phyloP scores from a whole-genome alignment of 2,797 vertebrate genomes.

The Coendou prehensilis region DNA sequence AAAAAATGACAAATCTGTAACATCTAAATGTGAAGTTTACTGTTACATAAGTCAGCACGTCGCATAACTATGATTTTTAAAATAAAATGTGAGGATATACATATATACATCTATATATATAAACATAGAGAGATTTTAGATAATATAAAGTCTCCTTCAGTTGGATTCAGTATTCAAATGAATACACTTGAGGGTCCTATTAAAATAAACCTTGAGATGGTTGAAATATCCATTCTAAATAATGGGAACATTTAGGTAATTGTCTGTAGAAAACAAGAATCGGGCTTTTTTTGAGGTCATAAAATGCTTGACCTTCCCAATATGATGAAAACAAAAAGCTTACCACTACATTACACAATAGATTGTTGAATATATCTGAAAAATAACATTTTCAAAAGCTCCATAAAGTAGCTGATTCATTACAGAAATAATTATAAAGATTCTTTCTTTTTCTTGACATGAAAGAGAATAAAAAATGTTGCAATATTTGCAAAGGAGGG shows the following conservation, averaged over 20 bases:
- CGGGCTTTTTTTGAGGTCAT: conserved; percentile 74
- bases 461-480: conserved; percentile 77
- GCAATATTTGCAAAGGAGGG: conserved; percentile 65
- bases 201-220: conserved; percentile 79
- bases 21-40: conserved; percentile 74
- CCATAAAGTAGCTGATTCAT: conserved; percentile 79
- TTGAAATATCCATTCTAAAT: conserved; percentile 79
- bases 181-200: conserved; percentile 79
- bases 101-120: neutral
- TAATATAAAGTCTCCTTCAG: conserved; percentile 60
- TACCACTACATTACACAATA: conserved; percentile 75
- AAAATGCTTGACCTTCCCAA: conserved; percentile 81
- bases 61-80: conserved; percentile 64
- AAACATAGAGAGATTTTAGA: conserved; percentile 76
- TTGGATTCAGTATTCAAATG: conserved; percentile 74
- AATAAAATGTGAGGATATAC: conserved; percentile 70
- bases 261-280: conserved; percentile 81
- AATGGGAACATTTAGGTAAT: conserved; percentile 73
- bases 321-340: conserved; percentile 77
- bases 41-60: conserved; percentile 72
- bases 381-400: conserved; percentile 83
- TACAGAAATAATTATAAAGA: conserved; percentile 82
- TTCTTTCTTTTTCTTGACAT: conserved; percentile 71
- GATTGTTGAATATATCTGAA: conserved; percentile 81
- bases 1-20: conserved; percentile 53